Conservation (phyloP, 2,888 invertebrate species). For the Rhagonycha lutea region DNA sequence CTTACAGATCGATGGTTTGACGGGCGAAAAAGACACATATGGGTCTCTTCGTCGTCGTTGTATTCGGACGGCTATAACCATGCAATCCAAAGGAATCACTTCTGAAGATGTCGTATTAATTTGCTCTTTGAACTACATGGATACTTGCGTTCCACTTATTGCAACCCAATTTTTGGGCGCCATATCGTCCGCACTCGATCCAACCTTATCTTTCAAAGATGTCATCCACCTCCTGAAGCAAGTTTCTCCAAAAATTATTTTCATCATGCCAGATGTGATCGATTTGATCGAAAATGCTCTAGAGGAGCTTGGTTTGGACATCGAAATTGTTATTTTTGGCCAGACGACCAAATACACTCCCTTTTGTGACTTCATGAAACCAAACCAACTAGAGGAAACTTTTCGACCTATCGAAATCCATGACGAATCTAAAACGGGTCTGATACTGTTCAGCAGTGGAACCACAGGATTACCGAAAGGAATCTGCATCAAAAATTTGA, state of each 20-base stretch:
- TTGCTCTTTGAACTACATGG: slow-evolving; percentile 56
- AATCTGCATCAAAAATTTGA: slow-evolving; percentile 35
- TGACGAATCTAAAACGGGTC: slow-evolving; percentile 25
- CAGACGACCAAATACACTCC: slow-evolving; percentile 18
- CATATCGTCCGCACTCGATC: slow-evolving; percentile 42
- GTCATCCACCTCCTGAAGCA: slow-evolving; percentile 36
- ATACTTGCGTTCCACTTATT: slow-evolving; percentile 55
- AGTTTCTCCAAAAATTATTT: slow-evolving; percentile 21
- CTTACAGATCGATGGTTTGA: slow-evolving; percentile 10
- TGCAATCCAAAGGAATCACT: slow-evolving; percentile 46
- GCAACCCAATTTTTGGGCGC: slow-evolving; percentile 56
- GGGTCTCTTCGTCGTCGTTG: slow-evolving; percentile 37
- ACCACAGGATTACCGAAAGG: slow-evolving; percentile 40
- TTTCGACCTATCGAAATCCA: slow-evolving; percentile 27
- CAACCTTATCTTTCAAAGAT: slow-evolving; percentile 36
- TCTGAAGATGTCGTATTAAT: slow-evolving; percentile 55
- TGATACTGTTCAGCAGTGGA: slow-evolving; percentile 40
- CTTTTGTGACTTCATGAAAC: slow-evolving; percentile 8
- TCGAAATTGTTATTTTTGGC: slow-evolving; percentile 18
- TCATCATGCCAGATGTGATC: slow-evolving; percentile 1
- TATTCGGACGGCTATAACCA: slow-evolving; percentile 1
- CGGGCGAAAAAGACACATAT: slow-evolving; percentile 46
- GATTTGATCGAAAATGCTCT: slow-evolving; percentile 3
- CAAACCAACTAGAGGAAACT: slow-evolving; percentile 17
- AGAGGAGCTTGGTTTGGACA: not conserved